Percentiles rank a stretch among this genome's conserved stretches.
Conservation (phyloP, 1,140 invertebrate genomes). For the Amphibalanus amphitrite region DNA sequence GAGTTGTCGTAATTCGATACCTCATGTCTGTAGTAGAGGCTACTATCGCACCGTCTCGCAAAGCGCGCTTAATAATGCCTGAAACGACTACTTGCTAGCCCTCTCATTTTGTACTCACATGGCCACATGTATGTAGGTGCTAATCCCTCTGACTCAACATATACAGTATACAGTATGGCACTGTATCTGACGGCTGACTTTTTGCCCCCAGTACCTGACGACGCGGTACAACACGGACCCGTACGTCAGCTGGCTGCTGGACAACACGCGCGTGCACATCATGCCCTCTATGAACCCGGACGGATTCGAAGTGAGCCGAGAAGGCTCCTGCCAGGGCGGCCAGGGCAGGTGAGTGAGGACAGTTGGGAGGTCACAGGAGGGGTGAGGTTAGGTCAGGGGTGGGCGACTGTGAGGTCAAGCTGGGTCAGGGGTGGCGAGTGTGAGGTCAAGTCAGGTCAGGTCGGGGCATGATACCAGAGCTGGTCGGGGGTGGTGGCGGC, state of each 20-base stretch:
- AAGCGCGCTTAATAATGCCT: too few relatives aligned
- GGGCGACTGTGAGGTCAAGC: too few relatives aligned
- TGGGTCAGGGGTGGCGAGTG: neutral
- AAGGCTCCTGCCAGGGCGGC: constrained; percentile 68
- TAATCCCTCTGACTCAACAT: too few relatives aligned
- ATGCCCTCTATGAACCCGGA: constrained; percentile 86
- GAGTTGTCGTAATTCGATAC: too few relatives aligned
- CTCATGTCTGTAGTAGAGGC: too few relatives aligned
- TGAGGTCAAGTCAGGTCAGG: neutral
- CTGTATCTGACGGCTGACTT: too few relatives aligned
- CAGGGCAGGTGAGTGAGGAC: constrained; percentile 48
- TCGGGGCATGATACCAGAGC: neutral
- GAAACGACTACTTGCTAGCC: too few relatives aligned
- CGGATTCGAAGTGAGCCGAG: constrained; percentile 64
- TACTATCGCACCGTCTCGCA: too few relatives aligned
- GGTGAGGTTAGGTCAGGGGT: too few relatives aligned
- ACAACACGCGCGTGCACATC: constrained; percentile 78
- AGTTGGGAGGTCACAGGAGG: neutral
- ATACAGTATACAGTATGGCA: too few relatives aligned
- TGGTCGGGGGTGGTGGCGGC: neutral
- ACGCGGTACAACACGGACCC: constrained; percentile 58
- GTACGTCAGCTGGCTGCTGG: constrained; percentile 65
- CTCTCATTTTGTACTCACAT: too few relatives aligned
- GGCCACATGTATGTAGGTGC: too few relatives aligned
- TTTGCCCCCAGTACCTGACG: constrained; percentile 48